Conservation (phyloP, 2,113 vertebrate species). For the Prunella fulvescens region DNA sequence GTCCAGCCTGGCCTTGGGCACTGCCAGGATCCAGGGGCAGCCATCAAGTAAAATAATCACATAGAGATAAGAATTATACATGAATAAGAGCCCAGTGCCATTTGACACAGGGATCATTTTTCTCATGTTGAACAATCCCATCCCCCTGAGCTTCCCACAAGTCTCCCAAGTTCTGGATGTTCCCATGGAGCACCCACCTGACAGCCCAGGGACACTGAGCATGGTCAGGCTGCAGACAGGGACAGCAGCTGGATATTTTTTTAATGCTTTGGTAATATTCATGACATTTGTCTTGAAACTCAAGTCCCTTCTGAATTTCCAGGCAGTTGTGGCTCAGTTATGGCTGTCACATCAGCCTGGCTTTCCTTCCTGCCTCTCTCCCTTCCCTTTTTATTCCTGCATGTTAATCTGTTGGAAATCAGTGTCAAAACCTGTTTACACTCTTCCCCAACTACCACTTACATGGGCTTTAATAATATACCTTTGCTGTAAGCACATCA, state of each 20-base stretch:
- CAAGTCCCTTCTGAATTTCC: conserved; percentile 12
- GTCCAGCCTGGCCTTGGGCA: not conserved
- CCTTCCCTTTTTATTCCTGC: not conserved
- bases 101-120: not conserved
- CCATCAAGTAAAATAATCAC: not conserved
- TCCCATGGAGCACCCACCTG: not conserved
- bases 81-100: not conserved
- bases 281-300: not conserved
- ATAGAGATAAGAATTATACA: not conserved
- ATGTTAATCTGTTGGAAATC: not conserved
- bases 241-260: not conserved
- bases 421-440: conserved; percentile 31
- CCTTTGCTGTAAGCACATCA: not conserved
- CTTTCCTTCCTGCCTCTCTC: not conserved
- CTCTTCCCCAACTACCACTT: not conserved
- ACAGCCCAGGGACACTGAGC: accelerated
- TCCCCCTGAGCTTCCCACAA: not conserved
- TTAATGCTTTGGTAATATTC: conserved; percentile 4
- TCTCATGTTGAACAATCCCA: not conserved
- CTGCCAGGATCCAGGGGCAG: not conserved
- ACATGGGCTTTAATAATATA: not conserved
- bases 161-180: not conserved
- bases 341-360: not conserved
- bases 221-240: not conserved
- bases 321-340: not conserved